phyloP scores from a whole-genome alignment of 2,113 vertebrate genomes.

The Amazona vittata region DNA sequence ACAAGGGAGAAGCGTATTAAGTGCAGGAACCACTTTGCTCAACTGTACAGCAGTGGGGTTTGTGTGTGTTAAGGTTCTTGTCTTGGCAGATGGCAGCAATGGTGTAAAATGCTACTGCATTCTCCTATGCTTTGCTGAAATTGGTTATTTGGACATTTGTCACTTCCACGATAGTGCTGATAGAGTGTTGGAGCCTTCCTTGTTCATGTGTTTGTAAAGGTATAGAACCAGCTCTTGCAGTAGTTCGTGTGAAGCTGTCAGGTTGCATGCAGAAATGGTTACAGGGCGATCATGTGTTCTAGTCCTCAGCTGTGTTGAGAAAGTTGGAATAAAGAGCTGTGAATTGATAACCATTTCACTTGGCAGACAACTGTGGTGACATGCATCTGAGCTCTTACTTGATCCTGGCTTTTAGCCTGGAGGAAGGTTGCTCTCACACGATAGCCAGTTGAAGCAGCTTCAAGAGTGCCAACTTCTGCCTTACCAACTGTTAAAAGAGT shows the following conservation, averaged over 20 bases:
- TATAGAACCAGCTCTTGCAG: not conserved
- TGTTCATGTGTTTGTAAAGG: not conserved
- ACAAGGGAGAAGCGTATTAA: not conserved
- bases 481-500: not conserved
- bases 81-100: not conserved
- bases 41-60: not conserved
- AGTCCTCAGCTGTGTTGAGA: not conserved
- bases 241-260: not conserved
- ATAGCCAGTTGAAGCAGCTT: not conserved
- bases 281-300: not conserved
- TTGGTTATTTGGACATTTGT: not conserved
- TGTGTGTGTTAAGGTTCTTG: not conserved
- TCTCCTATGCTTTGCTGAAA: not conserved
- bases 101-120: not conserved
- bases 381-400: not conserved
- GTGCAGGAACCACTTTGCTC: not conserved
- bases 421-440: not conserved
- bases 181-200: not conserved
- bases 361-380: not conserved
- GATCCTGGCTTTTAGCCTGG: not conserved
- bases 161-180: rapidly evolving
- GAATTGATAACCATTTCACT: not conserved
- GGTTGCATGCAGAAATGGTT: not conserved
- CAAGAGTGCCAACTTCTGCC: not conserved
- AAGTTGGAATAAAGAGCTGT: not conserved